Evolutionary conservation across 2,797 vertebrate species (phyloP).

Genomic region (Chromobotia macracanthus): DNA sequence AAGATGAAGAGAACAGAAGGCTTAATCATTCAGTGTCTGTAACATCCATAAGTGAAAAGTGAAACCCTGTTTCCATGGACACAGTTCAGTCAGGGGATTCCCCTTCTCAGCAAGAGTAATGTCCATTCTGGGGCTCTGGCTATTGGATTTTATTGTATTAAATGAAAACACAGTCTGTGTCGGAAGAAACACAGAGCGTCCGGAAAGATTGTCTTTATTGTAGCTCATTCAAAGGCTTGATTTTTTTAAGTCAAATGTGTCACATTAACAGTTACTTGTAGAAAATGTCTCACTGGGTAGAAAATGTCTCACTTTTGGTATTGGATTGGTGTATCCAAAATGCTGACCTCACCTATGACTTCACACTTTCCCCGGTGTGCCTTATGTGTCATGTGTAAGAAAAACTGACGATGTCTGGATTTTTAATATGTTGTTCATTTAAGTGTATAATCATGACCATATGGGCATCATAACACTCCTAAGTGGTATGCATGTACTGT

Average conservation of each 20-base stretch:
- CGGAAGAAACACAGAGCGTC: conserved; percentile 35
- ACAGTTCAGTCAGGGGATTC: conserved; percentile 43
- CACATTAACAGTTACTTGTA: conserved; percentile 22
- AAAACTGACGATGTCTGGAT: conserved; percentile 19
- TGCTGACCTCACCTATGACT: conserved; percentile 34
- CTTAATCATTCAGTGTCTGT: conserved; percentile 12
- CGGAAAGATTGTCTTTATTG: conserved; percentile 12
- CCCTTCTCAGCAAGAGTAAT: conserved; percentile 46
- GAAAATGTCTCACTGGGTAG: not conserved
- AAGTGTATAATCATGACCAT: not conserved
- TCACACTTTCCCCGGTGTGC: conserved; percentile 26
- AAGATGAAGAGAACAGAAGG: not conserved
- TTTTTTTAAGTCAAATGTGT: not conserved
- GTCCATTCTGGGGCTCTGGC: conserved; percentile 12
- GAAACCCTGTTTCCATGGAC: conserved; percentile 41
- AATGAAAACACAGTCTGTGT: conserved; percentile 33
- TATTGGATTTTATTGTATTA: conserved; percentile 28
- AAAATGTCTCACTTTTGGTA: conserved; percentile 9
- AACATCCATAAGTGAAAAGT: conserved; percentile 43
- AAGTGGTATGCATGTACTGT: too few species aligned
- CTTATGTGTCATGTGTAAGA: conserved; percentile 16
- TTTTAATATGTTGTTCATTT: conserved; percentile 3
- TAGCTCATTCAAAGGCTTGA: not conserved
- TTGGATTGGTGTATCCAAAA: conserved; percentile 23
- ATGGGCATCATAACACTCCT: not conserved